Evolutionary conservation across 2,797 vertebrate species (phyloP), one percentile per base, ranked within the genome.

Genomic region (Takifugu rubripes): DNA sequence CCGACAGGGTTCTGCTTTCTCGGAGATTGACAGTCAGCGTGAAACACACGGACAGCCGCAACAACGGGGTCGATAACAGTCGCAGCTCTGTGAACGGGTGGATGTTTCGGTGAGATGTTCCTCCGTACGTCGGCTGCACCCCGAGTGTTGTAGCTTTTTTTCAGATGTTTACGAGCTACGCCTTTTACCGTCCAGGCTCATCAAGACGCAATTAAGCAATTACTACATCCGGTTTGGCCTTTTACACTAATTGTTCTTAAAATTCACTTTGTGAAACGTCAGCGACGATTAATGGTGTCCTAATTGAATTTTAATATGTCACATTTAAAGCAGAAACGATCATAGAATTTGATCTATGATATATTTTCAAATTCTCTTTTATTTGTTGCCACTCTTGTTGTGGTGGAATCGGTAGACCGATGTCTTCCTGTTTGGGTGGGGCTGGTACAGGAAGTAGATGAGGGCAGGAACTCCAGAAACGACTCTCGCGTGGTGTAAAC

Each of bases 351-450:
- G 14, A 12, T 3, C 3, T 4, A 40, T 40, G 36, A 14, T 16
- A 17, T 17, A 7, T 44, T n/a, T 17, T 50, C 25, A 5, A 4
- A 16, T 7, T 27, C 3, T 0, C 12, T 50, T 50, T 3, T 2
- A 25, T 44, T 8, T 3, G 1, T 29, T 2, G 21, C 21, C 1
- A 21, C 0, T 16, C 2, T 3, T 12, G 24, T 59, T 40, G 9
- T 17, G 12, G 36, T 40, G 12, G 12, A 40, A 5, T 14, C 12
- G 36, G 9, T 40, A 14, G 7, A 21, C 1, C 3, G 9, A 3
- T 33, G 29, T 21, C 3, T 83, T 86, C 81, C 79, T 59, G 66
- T 76, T 77, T 82, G 84, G 86, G 84, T 85, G 86, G 79, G 81
- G 86, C 49, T 66, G 66, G 9, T 59, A 0, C 6, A 60, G 26